Evolutionary conservation across 1,140 invertebrate species (phyloP).

Genomic region (Heterodera carotae): DNA sequence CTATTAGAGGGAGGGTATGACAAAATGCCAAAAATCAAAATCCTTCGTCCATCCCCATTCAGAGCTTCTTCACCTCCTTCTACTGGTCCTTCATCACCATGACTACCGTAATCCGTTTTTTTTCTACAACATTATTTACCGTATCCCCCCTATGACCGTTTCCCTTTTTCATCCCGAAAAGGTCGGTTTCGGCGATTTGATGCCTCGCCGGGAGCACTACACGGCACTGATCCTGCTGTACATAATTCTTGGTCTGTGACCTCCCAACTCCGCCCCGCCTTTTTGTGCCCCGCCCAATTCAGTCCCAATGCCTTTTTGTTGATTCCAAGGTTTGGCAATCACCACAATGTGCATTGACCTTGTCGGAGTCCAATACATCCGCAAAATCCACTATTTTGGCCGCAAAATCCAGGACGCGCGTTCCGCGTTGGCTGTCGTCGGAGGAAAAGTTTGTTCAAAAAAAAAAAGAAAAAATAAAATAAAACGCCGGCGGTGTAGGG

Average conservation of each 20-base stretch:
- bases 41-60: too few species aligned
- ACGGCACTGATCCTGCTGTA: slow-evolving; percentile 65
- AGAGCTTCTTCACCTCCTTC: slow-evolving; percentile 65
- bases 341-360: slow-evolving; percentile 66
- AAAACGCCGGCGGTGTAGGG: too few species aligned
- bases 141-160: background rate
- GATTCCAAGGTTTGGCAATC: slow-evolving; percentile 57
- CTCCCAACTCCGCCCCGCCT: too few species aligned
- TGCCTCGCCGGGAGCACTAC: slow-evolving; percentile 64
- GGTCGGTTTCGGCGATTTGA: slow-evolving; percentile 65
- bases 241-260: slow-evolving; percentile 54
- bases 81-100: slow-evolving; percentile 66
- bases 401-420: slow-evolving; percentile 65
- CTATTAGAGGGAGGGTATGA: too few species aligned
- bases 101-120: slow-evolving; percentile 53
- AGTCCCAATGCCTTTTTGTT: background rate
- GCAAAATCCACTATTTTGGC: slow-evolving; percentile 65
- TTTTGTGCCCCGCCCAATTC: background rate
- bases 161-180: slow-evolving; percentile 29
- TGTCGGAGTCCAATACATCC: slow-evolving; percentile 58
- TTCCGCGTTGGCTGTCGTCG: slow-evolving; percentile 63
- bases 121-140: background rate
- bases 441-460: slow-evolving; percentile 57
- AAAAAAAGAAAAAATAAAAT: too few species aligned
- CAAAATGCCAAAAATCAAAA: too few species aligned